These are phyloP conservation scores for Trichogramma evanescens DNA, from an alignment of 2,888 invertebrate species.

Conservation along the genomic window DNA sequence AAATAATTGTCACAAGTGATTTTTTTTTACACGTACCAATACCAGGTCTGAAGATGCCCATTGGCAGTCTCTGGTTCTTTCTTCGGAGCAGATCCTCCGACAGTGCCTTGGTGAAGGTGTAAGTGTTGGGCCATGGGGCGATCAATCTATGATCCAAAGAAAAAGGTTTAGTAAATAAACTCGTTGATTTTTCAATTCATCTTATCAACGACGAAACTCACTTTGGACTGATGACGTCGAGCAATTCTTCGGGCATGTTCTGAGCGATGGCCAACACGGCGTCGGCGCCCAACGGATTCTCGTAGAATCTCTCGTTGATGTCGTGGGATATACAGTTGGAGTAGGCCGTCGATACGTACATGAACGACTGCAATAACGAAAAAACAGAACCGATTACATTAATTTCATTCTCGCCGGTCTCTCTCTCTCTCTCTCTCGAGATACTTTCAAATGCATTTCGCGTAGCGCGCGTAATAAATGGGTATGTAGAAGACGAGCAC, in stretches of 20 bases:
- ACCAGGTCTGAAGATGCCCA: slow-evolving; percentile 75
- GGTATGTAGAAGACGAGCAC: no score
- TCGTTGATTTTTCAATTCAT: no score
- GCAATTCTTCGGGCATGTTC: slow-evolving; percentile 50
- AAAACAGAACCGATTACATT: neutral
- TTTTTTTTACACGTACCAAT: slow-evolving; percentile 54
- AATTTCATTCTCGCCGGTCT: neutral
- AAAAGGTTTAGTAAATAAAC: no score
- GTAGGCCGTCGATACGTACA: slow-evolving; percentile 47
- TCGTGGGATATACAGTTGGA: slow-evolving; percentile 50
- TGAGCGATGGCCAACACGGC: slow-evolving; percentile 48
- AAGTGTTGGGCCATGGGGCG: slow-evolving; percentile 70
- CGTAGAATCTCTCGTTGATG: slow-evolving; percentile 64
- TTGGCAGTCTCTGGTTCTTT: slow-evolving; percentile 57
- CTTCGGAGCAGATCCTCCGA: slow-evolving; percentile 64
- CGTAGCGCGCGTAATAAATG: no score
- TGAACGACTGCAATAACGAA: slow-evolving; percentile 35
- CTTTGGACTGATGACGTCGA: slow-evolving; percentile 52
- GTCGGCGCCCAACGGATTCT: slow-evolving; percentile 51
- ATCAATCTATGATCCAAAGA: slow-evolving; percentile 7
- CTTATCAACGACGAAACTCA: slow-evolving; percentile 40
- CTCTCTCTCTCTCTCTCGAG: neutral
- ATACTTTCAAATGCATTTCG: no score
- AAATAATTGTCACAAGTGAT: neutral
- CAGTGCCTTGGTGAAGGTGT: slow-evolving; percentile 79